These are phyloP conservation scores for Tauraco hartlaubi DNA, from an alignment of 2,797 vertebrate species.

Conservation along the genomic window DNA sequence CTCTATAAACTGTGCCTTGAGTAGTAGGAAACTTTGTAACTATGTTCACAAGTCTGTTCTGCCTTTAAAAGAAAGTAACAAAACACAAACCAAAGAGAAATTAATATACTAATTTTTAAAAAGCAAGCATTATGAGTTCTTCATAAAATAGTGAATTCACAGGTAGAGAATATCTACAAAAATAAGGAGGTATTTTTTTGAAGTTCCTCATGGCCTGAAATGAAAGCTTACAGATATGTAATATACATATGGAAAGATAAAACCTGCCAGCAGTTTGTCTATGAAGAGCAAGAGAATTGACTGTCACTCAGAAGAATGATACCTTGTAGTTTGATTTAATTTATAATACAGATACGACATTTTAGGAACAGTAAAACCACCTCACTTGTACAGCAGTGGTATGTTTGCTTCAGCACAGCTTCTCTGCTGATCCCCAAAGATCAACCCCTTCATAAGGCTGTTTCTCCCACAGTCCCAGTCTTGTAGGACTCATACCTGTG, in stretches of 20 bases:
- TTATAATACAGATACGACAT: background rate
- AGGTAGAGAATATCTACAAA: background rate
- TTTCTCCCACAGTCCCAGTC: background rate
- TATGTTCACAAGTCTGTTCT: background rate
- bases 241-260: background rate
- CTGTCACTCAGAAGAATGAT: background rate
- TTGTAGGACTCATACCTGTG: rapidly evolving
- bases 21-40: background rate
- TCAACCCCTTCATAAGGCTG: rapidly evolving
- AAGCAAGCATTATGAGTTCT: background rate
- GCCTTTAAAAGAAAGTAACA: background rate
- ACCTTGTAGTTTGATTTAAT: background rate
- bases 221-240: background rate
- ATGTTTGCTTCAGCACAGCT: background rate
- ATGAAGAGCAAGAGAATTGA: background rate
- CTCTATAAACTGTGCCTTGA: background rate
- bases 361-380: background rate
- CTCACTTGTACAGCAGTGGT: background rate
- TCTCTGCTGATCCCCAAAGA: background rate
- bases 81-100: background rate
- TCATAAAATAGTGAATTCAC: background rate
- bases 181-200: background rate
- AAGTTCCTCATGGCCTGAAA: background rate
- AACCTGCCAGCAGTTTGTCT: background rate
- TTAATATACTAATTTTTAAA: background rate